Conservation (phyloP, 1,140 invertebrate genomes). For the Neuroterus valhalla region DNA sequence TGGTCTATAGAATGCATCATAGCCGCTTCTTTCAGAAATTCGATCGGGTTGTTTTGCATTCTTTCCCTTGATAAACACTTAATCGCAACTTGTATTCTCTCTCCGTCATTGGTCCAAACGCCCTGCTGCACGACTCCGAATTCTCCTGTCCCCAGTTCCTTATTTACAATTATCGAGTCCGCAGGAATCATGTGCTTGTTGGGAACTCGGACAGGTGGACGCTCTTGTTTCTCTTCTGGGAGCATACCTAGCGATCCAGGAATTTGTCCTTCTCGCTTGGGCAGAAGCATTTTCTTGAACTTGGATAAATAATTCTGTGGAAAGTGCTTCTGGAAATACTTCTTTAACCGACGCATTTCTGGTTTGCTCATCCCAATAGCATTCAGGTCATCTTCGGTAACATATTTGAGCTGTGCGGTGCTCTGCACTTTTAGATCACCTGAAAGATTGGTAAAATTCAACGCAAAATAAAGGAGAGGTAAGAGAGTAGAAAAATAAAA, state of each 20-base stretch:
- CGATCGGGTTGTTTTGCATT: slow-evolving; percentile 96
- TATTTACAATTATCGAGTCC: slow-evolving; percentile 94
- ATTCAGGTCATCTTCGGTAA: slow-evolving; percentile 92
- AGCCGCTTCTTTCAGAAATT: slow-evolving; percentile 98
- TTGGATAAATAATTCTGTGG: slow-evolving; percentile 94
- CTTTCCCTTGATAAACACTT: slow-evolving; percentile 95
- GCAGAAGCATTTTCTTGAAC: slow-evolving; percentile 86
- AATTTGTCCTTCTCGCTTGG: slow-evolving; percentile 78
- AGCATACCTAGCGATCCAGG: slow-evolving; percentile 63
- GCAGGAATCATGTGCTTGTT: slow-evolving; percentile 97
- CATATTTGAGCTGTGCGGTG: slow-evolving; percentile 97
- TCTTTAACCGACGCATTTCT: slow-evolving; percentile 93
- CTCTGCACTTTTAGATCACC: slow-evolving; percentile 88
- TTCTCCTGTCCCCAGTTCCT: slow-evolving; percentile 92
- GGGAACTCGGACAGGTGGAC: slow-evolving; percentile 78
- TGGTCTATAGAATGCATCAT: slow-evolving; percentile 99
- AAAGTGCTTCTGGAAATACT: slow-evolving; percentile 94
- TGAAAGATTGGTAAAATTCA: slow-evolving; percentile 66
- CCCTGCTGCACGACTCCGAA: slow-evolving; percentile 99
- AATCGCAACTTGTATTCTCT: slow-evolving; percentile 94
- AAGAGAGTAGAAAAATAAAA: too few relatives aligned
- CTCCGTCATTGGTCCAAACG: slow-evolving; percentile 95
- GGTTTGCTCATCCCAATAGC: slow-evolving; percentile 96
- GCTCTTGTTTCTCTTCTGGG: slow-evolving; percentile 71
- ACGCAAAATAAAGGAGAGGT: background rate